Conservation (phyloP, 2,888 invertebrate genomes). For the Kryphioiulus occultus region DNA sequence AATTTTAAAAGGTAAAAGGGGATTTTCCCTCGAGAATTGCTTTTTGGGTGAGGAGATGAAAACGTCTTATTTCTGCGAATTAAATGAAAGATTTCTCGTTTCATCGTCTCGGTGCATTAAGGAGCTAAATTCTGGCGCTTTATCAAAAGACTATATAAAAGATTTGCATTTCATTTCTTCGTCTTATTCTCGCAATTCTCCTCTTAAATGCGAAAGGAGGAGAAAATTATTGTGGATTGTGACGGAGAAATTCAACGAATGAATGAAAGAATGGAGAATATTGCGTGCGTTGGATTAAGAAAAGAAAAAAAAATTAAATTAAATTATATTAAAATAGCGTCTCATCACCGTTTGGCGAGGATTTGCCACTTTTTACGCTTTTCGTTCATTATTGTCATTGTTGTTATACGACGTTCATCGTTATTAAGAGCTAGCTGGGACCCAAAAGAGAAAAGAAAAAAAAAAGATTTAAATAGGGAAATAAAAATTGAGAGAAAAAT, state of each 20-base stretch:
- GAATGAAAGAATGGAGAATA: neutral
- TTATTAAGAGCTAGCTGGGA: too few species aligned
- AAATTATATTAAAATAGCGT: neutral
- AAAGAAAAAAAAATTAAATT: too few species aligned
- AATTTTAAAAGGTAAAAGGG: constrained; percentile 12
- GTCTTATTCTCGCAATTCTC: too few species aligned
- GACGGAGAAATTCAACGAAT: neutral
- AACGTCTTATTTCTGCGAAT: constrained; percentile 32
- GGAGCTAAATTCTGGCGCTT: neutral
- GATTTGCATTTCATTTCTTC: constrained; percentile 32
- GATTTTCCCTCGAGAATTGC: neutral
- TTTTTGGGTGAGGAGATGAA: neutral
- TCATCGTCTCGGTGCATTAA: neutral
- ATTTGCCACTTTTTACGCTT: constrained; percentile 27
- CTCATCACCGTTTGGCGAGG: constrained; percentile 1
- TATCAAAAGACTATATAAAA: constrained; percentile 24
- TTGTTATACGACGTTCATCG: neutral
- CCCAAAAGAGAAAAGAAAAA: too few species aligned
- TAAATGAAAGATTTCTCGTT: constrained; percentile 33
- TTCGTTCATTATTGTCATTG: neutral
- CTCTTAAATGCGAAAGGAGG: neutral
- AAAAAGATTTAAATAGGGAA: neutral
- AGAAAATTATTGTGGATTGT: constrained; percentile 8
- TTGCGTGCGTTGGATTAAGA: too few species aligned
- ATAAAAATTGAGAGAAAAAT: neutral